These are phyloP conservation scores for Vannuccia rotundouncinata DNA, from an alignment of 2,888 invertebrate species.

Conservation along the genomic window DNA sequence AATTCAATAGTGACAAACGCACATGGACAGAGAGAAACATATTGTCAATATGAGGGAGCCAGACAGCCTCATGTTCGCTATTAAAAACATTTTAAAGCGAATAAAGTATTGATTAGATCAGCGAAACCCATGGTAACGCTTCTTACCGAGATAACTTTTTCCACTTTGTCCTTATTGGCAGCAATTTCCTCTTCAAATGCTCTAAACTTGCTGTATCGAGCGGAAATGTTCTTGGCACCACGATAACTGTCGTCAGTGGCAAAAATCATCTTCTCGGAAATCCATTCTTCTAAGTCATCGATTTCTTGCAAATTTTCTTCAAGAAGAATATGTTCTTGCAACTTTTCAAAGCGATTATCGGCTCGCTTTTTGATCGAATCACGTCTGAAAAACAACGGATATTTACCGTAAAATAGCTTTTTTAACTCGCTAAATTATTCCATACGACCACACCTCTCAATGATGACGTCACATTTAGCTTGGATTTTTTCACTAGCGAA, in stretches of 20 bases:
- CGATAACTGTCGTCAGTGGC: slow-evolving; percentile 94
- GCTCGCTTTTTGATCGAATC: slow-evolving; percentile 84
- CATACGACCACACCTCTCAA: slow-evolving; percentile 48
- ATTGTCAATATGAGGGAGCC: neutral
- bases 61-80: no score
- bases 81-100: neutral
- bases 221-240: slow-evolving; percentile 96
- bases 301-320: slow-evolving; percentile 76
- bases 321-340: slow-evolving; percentile 84
- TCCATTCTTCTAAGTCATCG: slow-evolving; percentile 79
- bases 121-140: neutral
- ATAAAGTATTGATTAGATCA: neutral
- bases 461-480: slow-evolving; percentile 72
- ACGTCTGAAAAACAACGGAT: slow-evolving; percentile 58
- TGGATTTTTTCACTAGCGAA: slow-evolving; percentile 92
- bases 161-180: slow-evolving; percentile 67
- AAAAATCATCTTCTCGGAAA: slow-evolving; percentile 94
- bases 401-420: no score
- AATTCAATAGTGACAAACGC: neutral
- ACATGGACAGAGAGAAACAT: neutral
- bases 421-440: no score
- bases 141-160: slow-evolving; percentile 42
- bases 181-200: slow-evolving; percentile 98
- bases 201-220: slow-evolving; percentile 98
- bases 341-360: slow-evolving; percentile 77